Base-by-base conservation (phyloP, 2,797 vertebrate genomes). In the Glossophaga mutica region DNA sequence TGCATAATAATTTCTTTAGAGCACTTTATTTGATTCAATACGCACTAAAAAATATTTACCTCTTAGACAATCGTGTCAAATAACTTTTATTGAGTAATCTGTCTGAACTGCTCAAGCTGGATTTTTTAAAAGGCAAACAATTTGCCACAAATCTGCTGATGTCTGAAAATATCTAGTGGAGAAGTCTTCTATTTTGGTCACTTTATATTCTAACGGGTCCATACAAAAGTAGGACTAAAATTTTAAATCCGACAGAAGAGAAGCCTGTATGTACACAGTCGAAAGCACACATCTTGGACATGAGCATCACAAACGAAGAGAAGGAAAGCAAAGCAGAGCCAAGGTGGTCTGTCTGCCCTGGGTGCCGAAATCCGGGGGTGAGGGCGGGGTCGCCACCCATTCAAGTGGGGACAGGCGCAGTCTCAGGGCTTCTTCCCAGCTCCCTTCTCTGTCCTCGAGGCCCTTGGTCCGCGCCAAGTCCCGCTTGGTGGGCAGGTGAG, bases 401-500 rank as follows among this genome's bases (percentile, higher is more conserved):
- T 89, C 62, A 90, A 95, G 95, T 96, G 96, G 96, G 95, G 90
- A 94, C 68, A 87, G 93, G 97, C 98, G 98, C 84, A 42, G 67
- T 98, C 87, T 95, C 96, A 96, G 16, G 91, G 87, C 92, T 87
- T 62, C 96, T 90, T 96, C 94, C 97, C 82, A 97, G 95, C 95
- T 94, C 94, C 97, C 95, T 97, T 92, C 97, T 77, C 95, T 82
- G 92, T 97, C 94, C 90, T 95, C 90, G 94, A 98, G 97, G 96
- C 85, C 96, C 97, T 97, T 50, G 97, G 96, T 97, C 95, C 95
- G 97, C 97, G 97, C 97, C 97, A 96, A 88, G 97, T 98, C 98
- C 97, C 98, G 97, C 96, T 98, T 98, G 97, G 87, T 59, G 94
- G 96, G 97, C 97, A 44, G 97, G 98, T 96, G 97, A 98, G 95